phyloP scores from a whole-genome alignment of 2,888 invertebrate genomes.

The Drosophila planitibia region DNA sequence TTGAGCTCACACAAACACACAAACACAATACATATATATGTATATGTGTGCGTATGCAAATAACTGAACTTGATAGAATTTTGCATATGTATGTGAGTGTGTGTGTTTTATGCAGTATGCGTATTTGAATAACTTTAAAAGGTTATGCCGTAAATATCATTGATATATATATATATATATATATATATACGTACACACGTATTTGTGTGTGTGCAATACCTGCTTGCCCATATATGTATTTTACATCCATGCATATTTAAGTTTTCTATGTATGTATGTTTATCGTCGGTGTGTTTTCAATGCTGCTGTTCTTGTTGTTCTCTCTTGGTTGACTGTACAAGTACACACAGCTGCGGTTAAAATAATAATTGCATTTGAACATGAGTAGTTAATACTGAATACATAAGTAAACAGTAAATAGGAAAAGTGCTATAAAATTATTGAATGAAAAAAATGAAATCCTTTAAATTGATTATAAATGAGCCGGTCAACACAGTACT shows the following conservation, averaged over 20 bases:
- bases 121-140: slow-evolving; percentile 14
- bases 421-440: neutral
- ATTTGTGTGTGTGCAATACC: neutral
- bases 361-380: neutral
- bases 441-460: neutral
- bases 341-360: slow-evolving; percentile 5
- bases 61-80: slow-evolving; percentile 14
- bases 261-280: slow-evolving; percentile 6
- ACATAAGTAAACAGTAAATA: too few species aligned
- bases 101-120: neutral
- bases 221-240: slow-evolving; percentile 11
- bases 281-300: slow-evolving; percentile 1
- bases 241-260: neutral
- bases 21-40: neutral
- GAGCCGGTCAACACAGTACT: neutral
- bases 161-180: neutral
- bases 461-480: neutral
- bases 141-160: slow-evolving; percentile 9
- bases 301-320: slow-evolving; percentile 35
- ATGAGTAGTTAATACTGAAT: too few species aligned
- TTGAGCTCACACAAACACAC: neutral
- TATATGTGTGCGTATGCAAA: slow-evolving; percentile 21
- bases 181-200: neutral
- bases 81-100: neutral
- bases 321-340: slow-evolving; percentile 45